Evolutionary conservation across 1,140 invertebrate species (phyloP).

Genomic region (Ceratina japonica): DNA sequence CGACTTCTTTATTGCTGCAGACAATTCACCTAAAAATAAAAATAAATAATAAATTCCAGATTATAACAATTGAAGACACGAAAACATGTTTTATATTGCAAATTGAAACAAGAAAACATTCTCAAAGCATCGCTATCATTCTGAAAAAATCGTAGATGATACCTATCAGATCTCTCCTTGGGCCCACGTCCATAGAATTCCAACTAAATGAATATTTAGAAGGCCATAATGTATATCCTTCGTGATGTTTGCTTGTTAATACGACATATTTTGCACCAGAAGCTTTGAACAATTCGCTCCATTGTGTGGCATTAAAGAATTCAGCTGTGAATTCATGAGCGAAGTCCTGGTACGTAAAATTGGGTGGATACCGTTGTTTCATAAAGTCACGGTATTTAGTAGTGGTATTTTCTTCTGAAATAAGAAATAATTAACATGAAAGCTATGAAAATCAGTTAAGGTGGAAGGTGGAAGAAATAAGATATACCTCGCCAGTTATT

Average conservation of each 20-base stretch:
- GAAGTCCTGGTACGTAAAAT: conserved; percentile 93
- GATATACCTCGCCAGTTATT: conserved; percentile 84
- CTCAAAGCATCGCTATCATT: too few species aligned
- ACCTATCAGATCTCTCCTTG: conserved; percentile 89
- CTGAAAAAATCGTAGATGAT: conserved; percentile 46
- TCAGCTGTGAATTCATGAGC: conserved; percentile 89
- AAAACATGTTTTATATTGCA: too few species aligned
- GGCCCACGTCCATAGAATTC: conserved; percentile 93
- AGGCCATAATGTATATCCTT: conserved; percentile 94
- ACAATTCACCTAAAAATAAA: conserved; percentile 83
- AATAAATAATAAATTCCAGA: conserved; percentile 9
- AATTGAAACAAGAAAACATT: not conserved
- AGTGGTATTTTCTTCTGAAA: conserved; percentile 57
- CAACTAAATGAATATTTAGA: conserved; percentile 92
- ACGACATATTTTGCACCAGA: conserved; percentile 94
- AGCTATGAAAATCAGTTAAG: not conserved
- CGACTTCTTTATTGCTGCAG: conserved; percentile 84
- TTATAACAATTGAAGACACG: too few species aligned
- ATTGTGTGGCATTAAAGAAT: conserved; percentile 88
- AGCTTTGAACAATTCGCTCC: conserved; percentile 87
- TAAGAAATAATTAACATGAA: conserved; percentile 7
- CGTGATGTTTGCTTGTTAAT: conserved; percentile 96
- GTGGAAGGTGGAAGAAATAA: not conserved
- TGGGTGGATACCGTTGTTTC: conserved; percentile 87
- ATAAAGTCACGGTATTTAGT: conserved; percentile 83